Conservation (phyloP, 2,797 vertebrate species). For the Hybognathus amarus region DNA sequence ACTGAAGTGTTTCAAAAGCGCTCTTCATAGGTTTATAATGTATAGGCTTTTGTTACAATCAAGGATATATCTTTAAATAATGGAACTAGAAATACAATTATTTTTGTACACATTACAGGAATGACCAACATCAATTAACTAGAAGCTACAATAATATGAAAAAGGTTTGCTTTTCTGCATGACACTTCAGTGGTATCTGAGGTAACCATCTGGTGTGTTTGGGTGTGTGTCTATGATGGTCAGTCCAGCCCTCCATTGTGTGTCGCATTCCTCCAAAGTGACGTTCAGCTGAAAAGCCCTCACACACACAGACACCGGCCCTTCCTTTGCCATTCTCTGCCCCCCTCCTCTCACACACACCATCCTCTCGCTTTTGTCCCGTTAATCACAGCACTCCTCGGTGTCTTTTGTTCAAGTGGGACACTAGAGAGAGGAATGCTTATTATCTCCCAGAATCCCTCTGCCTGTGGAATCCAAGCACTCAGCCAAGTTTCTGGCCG, state of each 20-base stretch:
- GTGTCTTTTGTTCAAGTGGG: slow-evolving; percentile 76
- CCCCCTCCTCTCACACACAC: slow-evolving; percentile 26
- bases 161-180: not conserved
- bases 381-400: slow-evolving; percentile 73
- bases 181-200: not conserved
- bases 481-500: not conserved
- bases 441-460: slow-evolving; percentile 56
- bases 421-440: slow-evolving; percentile 76
- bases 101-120: not conserved
- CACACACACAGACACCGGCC: slow-evolving; percentile 35
- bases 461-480: not conserved
- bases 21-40: not conserved
- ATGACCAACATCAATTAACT: not conserved
- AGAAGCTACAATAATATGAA: not conserved
- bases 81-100: not conserved
- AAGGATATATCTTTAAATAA: not conserved
- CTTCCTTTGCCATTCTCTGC: slow-evolving; percentile 40
- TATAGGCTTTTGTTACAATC: not conserved
- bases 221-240: slow-evolving; percentile 58
- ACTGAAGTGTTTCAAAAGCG: not conserved
- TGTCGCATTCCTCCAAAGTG: slow-evolving; percentile 75
- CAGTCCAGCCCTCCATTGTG: slow-evolving; percentile 74
- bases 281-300: slow-evolving; percentile 70
- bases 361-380: slow-evolving; percentile 56
- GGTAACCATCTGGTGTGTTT: slow-evolving; percentile 4